Evolutionary conservation across 2,888 invertebrate genomes (phyloP).

Genomic region (Habrosyne pyritoides): DNA sequence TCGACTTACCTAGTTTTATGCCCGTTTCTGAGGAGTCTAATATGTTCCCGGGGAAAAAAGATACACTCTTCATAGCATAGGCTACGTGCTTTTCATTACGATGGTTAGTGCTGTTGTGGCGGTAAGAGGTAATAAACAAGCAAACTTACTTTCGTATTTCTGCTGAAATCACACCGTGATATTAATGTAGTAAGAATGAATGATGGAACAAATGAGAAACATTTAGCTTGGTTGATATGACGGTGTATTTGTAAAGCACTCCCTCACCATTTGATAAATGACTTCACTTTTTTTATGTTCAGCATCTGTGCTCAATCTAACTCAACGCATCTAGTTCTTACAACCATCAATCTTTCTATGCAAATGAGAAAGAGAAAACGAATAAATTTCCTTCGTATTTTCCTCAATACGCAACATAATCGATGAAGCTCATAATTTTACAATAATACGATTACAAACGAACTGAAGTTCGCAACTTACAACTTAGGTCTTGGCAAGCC

Average conservation of each 20-base stretch:
- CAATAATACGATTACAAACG: constrained; percentile 10
- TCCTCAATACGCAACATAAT: neutral
- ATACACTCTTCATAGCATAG: too few relatives aligned
- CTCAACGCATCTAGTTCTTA: neutral
- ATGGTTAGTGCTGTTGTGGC: too few relatives aligned
- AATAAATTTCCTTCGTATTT: neutral
- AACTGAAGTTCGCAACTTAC: constrained; percentile 26
- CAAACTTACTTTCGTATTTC: too few relatives aligned
- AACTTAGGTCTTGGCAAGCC: constrained; percentile 50
- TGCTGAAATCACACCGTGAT: too few relatives aligned
- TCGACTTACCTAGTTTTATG: too few relatives aligned
- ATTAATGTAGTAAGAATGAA: too few relatives aligned
- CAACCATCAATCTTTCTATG: neutral
- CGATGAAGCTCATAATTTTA: constrained; percentile 2
- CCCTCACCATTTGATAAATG: constrained; percentile 27
- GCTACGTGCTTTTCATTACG: too few relatives aligned
- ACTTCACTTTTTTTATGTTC: constrained; percentile 35
- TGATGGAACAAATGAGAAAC: neutral
- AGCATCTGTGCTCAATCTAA: neutral
- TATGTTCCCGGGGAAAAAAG: too few relatives aligned
- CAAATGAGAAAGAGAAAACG: neutral
- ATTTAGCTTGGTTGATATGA: constrained; percentile 16
- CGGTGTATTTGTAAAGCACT: neutral
- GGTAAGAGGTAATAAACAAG: too few relatives aligned
- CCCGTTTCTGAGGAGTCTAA: too few relatives aligned